These are phyloP conservation scores for Chelmon rostratus DNA, from an alignment of 2,797 vertebrate species.

Conservation along the genomic window DNA sequence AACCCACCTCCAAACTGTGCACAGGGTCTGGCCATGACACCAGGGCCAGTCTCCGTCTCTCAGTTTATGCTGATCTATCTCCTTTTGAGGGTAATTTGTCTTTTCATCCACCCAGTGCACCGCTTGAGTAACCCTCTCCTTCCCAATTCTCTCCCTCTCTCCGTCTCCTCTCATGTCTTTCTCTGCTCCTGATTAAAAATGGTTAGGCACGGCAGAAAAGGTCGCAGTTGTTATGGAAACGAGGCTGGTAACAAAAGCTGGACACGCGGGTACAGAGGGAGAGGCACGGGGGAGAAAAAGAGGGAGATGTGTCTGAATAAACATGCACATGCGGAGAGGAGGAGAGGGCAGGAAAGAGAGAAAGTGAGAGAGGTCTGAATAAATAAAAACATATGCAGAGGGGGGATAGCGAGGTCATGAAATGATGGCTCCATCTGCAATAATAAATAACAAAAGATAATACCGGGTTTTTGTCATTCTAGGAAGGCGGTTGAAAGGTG, in stretches of 20 bases:
- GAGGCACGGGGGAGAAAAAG: conserved; percentile 25
- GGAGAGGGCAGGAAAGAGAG: conserved; percentile 60
- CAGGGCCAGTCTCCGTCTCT: background rate
- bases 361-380: conserved; percentile 69
- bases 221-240: conserved; percentile 91
- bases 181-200: conserved; percentile 76
- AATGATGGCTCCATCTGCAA: conserved; percentile 78
- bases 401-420: conserved; percentile 61
- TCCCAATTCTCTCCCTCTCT: conserved; percentile 2
- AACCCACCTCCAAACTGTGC: background rate
- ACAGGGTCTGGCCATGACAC: conserved; percentile 7
- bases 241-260: conserved; percentile 86
- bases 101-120: conserved; percentile 21
- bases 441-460: conserved; percentile 79
- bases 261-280: conserved; percentile 75
- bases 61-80: conserved; percentile 6
- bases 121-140: conserved; percentile 42
- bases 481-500: conserved; percentile 49
- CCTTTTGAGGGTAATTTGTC: conserved; percentile 18
- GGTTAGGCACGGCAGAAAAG: conserved; percentile 79
- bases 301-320: conserved; percentile 77
- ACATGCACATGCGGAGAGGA: conserved; percentile 75
- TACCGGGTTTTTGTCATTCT: conserved; percentile 64
- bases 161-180: conserved; percentile 59
- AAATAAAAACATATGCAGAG: conserved; percentile 73